phyloP scores from a whole-genome alignment of 30 jellyfish, hydroid and myxozoan genomes.

The Turritopsis rubra region DNA sequence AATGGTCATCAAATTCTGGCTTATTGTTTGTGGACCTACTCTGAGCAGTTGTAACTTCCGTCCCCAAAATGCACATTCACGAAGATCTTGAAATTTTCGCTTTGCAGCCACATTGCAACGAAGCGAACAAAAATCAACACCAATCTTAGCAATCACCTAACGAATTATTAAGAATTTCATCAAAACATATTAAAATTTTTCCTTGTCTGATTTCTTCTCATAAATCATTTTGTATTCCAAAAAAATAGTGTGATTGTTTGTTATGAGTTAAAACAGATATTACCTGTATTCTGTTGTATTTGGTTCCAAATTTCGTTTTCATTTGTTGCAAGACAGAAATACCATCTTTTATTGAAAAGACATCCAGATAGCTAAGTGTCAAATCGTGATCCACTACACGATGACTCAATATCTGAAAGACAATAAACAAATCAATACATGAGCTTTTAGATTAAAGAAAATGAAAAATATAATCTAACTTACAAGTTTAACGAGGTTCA shows the following conservation, averaged over 20 bases:
- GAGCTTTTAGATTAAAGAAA: conserved; percentile 9
- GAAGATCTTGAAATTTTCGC: conserved; percentile 33
- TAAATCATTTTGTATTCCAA: not conserved
- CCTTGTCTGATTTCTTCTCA: not conserved
- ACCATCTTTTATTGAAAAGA: conserved; percentile 49
- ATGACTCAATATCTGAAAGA: conserved; percentile 64
- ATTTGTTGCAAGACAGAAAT: conserved; percentile 27
- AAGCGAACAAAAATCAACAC: conserved; percentile 67
- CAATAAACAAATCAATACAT: not conserved
- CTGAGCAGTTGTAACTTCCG: conserved; percentile 47
- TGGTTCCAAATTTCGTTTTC: conserved; percentile 58
- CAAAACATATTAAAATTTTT: not conserved
- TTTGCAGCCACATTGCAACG: conserved; percentile 34
- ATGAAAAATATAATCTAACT: not conserved
- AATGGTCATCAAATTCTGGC: too few species aligned
- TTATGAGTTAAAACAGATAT: not conserved
- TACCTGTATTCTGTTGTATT: conserved; percentile 69
- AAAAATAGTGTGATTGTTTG: not conserved
- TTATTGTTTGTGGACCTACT: too few species aligned
- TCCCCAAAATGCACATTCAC: conserved; percentile 87
- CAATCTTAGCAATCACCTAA: conserved; percentile 75
- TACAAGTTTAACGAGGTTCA: conserved; percentile 26
- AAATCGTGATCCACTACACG: conserved; percentile 87
- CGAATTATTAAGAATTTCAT: not conserved
- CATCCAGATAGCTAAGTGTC: conserved; percentile 64